Percentiles rank a stretch among this genome's conserved stretches.
These are phyloP conservation scores for Pagrus major DNA, from an alignment of 2,113 vertebrate genomes.

Conservation along the genomic window DNA sequence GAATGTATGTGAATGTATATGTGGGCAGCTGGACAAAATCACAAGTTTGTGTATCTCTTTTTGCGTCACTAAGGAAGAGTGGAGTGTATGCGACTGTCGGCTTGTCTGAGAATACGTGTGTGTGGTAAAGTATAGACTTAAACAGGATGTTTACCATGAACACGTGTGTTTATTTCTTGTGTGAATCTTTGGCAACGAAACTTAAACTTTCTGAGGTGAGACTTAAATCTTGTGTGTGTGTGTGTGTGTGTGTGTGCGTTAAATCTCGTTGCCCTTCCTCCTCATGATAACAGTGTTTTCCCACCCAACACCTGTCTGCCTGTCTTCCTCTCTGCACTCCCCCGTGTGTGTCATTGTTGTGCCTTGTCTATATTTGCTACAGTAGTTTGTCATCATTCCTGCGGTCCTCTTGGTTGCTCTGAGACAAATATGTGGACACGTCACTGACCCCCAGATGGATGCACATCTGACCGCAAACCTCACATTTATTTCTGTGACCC, in stretches of 20 bases:
- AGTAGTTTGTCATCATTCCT: conserved; percentile 30
- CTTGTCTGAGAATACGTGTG: not conserved
- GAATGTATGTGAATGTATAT: conserved; percentile 19
- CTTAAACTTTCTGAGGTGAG: conserved; percentile 17
- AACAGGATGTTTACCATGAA: conserved; percentile 56
- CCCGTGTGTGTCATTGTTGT: not conserved
- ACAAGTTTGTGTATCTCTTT: not conserved
- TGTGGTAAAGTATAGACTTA: not conserved
- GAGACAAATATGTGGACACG: not conserved
- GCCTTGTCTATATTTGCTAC: not conserved
- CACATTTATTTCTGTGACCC: conserved; percentile 11
- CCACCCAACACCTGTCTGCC: not conserved
- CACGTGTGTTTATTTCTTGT: conserved; percentile 47
- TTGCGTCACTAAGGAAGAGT: not conserved
- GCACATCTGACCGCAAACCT: conserved; percentile 10
- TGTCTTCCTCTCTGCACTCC: not conserved
- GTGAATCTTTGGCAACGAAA: conserved; percentile 29
- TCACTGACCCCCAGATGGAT: conserved; percentile 5
- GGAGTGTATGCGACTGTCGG: not conserved
- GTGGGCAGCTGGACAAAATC: conserved; percentile 35
- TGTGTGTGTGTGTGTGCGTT: not conserved
- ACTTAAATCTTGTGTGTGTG: not conserved
- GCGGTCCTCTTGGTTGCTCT: conserved; percentile 14
- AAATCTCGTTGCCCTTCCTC: not conserved
- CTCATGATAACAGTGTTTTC: not conserved